phyloP scores from a whole-genome alignment of 2,888 invertebrate species.

The Heliconius cydno region DNA sequence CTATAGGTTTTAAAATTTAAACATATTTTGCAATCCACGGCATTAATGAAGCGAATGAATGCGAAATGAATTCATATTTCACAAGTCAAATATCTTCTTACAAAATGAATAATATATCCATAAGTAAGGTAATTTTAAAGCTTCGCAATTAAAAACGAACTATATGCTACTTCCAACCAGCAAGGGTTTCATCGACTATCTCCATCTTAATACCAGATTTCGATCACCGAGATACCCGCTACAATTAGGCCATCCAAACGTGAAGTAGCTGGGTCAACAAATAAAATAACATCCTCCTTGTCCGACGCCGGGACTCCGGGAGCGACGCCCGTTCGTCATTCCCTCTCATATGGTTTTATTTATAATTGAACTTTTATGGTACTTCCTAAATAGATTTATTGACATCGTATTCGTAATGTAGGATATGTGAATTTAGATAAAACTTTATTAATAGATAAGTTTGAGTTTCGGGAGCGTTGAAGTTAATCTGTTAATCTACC shows the following conservation, averaged over 20 bases:
- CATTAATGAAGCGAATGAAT: too few species aligned
- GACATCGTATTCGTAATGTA: slow-evolving; percentile 31
- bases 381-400: slow-evolving; percentile 46
- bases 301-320: slow-evolving; percentile 55
- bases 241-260: slow-evolving; percentile 69
- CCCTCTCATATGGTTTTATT: slow-evolving; percentile 51
- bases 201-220: slow-evolving; percentile 59
- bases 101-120: too few species aligned
- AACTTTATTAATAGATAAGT: background rate
- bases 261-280: slow-evolving; percentile 67
- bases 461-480: background rate
- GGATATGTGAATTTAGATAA: slow-evolving; percentile 14
- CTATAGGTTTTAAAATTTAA: too few species aligned
- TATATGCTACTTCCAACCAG: slow-evolving; percentile 15
- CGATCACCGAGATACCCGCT: slow-evolving; percentile 65
- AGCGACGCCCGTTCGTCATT: slow-evolving; percentile 64
- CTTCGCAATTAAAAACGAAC: background rate
- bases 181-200: slow-evolving; percentile 65
- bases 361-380: slow-evolving; percentile 48
- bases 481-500: background rate
- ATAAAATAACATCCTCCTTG: slow-evolving; percentile 67
- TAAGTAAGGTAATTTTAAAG: background rate
- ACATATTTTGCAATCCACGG: too few species aligned
- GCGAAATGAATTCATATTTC: too few species aligned
- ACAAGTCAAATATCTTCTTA: too few species aligned